phyloP scores from a whole-genome alignment of 2,888 invertebrate genomes.

The Eristalis arbustorum region DNA sequence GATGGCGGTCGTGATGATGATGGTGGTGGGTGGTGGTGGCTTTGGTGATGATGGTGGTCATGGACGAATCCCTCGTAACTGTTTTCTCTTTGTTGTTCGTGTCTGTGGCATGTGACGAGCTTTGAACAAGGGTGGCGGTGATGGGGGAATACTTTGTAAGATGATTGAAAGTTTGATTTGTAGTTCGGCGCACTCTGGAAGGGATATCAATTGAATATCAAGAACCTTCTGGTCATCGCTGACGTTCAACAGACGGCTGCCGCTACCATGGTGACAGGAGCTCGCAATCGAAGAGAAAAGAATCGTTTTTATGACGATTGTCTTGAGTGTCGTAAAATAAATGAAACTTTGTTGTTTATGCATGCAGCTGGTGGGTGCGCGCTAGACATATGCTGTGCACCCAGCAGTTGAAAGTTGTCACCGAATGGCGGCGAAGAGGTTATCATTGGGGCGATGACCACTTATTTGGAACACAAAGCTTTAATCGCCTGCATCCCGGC shows the following conservation, averaged over 20 bases:
- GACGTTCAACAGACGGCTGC: conserved; percentile 6
- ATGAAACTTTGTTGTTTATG: conserved; percentile 61
- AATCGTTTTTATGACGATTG: conserved; percentile 38
- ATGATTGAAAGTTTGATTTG: conserved; percentile 72
- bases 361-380: conserved; percentile 41
- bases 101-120: conserved; percentile 12
- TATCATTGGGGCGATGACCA: background rate
- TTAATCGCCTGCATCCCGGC: background rate
- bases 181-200: conserved; percentile 52
- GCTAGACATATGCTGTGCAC: conserved; percentile 41
- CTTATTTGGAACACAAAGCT: background rate
- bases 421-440: background rate
- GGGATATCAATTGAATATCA: conserved; percentile 50
- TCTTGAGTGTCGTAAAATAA: conserved; percentile 53
- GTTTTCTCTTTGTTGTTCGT: conserved; percentile 15
- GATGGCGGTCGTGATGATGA: background rate
- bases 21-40: background rate
- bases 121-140: conserved; percentile 37
- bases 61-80: conserved; percentile 16
- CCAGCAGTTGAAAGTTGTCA: background rate
- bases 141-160: conserved; percentile 46
- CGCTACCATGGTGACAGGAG: background rate
- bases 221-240: conserved; percentile 22
- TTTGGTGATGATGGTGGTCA: conserved; percentile 28
- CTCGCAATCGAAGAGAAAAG: conserved; percentile 11